Conservation (phyloP, 2,797 vertebrate species). For the Thalassophryne amazonica region DNA sequence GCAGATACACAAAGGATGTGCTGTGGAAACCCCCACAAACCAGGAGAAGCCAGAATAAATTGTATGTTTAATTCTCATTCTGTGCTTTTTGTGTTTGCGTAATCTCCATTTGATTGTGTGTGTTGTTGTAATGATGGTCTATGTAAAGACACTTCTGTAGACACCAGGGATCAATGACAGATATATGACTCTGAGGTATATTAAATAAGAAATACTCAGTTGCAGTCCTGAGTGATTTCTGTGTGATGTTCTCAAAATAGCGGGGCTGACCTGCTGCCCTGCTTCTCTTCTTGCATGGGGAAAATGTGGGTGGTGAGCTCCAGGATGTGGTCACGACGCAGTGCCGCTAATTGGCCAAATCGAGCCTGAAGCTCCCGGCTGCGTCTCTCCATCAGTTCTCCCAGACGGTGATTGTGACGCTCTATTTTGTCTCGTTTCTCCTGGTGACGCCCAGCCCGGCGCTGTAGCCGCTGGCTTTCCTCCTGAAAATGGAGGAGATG, state of each 20-base stretch:
- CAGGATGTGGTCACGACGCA: constrained; percentile 83
- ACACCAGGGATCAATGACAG: no score
- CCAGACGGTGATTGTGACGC: constrained; percentile 86
- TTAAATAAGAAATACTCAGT: no score
- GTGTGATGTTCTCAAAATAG: background rate
- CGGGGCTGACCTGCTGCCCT: constrained; percentile 81
- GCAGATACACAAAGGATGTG: no score
- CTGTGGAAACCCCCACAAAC: no score
- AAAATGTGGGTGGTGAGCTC: constrained; percentile 93
- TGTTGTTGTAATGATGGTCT: no score
- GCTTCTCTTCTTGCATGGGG: constrained; percentile 90
- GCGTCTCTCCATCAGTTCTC: constrained; percentile 86
- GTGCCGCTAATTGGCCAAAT: constrained; percentile 80
- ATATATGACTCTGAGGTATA: no score
- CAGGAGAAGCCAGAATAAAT: no score
- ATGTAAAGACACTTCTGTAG: no score
- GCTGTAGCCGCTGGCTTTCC: constrained; percentile 88
- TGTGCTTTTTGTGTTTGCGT: no score
- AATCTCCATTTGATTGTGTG: no score
- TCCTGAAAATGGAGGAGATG: constrained; percentile 85
- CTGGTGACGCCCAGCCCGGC: constrained; percentile 88
- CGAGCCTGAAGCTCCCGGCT: constrained; percentile 78
- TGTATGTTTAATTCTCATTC: no score
- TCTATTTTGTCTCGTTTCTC: constrained; percentile 95
- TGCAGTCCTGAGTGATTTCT: no score